Conservation (phyloP, 2,888 invertebrate species). For the Neelides folsomi region DNA sequence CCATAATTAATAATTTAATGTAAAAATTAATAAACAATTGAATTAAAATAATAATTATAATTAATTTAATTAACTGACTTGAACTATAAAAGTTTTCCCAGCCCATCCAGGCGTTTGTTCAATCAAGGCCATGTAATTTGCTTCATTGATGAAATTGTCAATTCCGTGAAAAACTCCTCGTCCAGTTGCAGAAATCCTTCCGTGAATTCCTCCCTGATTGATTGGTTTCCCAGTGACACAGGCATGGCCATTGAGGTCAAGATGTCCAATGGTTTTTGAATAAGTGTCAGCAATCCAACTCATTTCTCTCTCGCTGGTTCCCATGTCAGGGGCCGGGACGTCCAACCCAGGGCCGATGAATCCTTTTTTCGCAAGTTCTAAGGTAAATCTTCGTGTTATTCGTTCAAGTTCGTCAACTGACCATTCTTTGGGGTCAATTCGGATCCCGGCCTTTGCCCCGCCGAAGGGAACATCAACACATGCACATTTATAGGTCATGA, state of each 20-base stretch:
- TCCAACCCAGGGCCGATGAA: constrained; percentile 54
- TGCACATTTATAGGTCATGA: constrained; percentile 99
- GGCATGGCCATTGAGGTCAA: constrained; percentile 89
- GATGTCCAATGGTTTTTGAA: constrained; percentile 50
- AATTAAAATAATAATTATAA: neutral
- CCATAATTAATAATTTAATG: too few species aligned
- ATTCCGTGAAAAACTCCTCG: constrained; percentile 86
- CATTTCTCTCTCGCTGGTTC: constrained; percentile 50
- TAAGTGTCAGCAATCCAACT: constrained; percentile 53
- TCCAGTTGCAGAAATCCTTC: constrained; percentile 88
- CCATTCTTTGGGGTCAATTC: constrained; percentile 85
- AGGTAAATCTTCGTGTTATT: constrained; percentile 85
- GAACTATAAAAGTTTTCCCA: constrained; percentile 89
- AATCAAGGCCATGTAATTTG: constrained; percentile 85
- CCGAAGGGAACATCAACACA: constrained; percentile 98
- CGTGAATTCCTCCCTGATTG: constrained; percentile 92
- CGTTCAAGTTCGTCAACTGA: constrained; percentile 87
- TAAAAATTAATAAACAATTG: too few species aligned
- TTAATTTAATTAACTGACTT: constrained; percentile 40
- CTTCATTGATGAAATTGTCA: constrained; percentile 86
- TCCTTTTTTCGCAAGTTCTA: constrained; percentile 92
- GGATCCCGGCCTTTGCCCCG: constrained; percentile 89
- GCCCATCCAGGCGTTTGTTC: constrained; percentile 85
- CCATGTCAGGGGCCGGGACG: constrained; percentile 61
- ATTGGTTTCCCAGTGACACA: constrained; percentile 98